These are phyloP conservation scores for Ahaetulla prasina DNA, from an alignment of 2,113 vertebrate genomes.

Conservation along the genomic window DNA sequence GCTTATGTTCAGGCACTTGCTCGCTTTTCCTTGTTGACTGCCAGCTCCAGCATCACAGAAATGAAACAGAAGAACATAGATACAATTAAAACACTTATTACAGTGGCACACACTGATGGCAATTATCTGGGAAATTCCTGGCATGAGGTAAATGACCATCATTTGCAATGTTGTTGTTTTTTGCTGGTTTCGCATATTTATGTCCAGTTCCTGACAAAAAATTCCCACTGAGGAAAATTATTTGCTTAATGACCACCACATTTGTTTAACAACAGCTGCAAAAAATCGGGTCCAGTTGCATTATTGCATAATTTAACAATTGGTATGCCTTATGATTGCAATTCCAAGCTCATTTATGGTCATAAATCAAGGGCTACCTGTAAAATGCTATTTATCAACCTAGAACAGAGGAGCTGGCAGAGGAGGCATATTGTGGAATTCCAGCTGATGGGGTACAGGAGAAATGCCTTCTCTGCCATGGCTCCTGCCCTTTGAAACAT, in stretches of 20 bases:
- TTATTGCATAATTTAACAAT: not conserved
- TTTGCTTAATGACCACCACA: not conserved
- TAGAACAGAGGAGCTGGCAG: not conserved
- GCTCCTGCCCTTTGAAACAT: not conserved
- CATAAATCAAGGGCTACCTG: not conserved
- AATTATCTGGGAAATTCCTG: conserved; percentile 97
- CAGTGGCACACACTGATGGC: conserved; percentile 94
- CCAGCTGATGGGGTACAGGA: too few species aligned
- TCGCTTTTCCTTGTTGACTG: conserved; percentile 91
- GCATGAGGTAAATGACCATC: conserved; percentile 81
- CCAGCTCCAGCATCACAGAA: conserved; percentile 97
- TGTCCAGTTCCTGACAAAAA: not conserved
- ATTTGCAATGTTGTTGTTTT: not conserved
- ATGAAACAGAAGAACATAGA: conserved; percentile 99
- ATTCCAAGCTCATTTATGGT: not conserved
- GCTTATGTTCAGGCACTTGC: conserved; percentile 95
- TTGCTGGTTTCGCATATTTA: not conserved
- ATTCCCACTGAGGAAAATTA: not conserved
- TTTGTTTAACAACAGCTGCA: not conserved
- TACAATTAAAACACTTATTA: conserved; percentile 97
- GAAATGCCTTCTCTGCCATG: not conserved
- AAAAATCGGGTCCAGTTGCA: not conserved
- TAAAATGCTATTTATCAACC: not conserved
- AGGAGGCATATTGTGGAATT: not conserved
- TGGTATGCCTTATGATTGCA: not conserved